These are phyloP conservation scores for Delphinus delphis DNA, from an alignment of 2,113 vertebrate genomes.

Conservation along the genomic window DNA sequence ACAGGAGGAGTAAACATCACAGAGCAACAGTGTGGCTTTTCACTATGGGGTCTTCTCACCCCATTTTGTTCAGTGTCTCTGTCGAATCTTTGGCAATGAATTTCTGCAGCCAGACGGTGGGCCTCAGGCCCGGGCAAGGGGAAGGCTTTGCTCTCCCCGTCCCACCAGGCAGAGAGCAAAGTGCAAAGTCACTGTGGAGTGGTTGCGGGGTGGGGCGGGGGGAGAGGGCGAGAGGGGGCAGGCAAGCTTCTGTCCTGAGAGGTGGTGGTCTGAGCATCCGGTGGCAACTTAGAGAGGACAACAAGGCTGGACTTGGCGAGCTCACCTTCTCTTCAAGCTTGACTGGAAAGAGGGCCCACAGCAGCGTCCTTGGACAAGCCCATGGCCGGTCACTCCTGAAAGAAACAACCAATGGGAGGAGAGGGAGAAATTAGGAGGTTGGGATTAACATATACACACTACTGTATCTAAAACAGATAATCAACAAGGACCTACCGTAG, in stretches of 20 bases:
- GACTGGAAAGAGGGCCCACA: neutral
- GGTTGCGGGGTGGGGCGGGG: neutral
- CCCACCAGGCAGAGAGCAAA: conserved; percentile 16
- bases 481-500: neutral
- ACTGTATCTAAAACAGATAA: neutral
- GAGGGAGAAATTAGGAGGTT: neutral
- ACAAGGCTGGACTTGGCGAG: neutral
- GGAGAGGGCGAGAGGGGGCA: neutral
- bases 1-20: neutral
- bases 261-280: neutral
- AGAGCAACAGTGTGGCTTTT: neutral
- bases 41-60: neutral
- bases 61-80: neutral
- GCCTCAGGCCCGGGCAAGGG: neutral
- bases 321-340: neutral
- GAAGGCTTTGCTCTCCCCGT: neutral
- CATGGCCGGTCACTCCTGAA: conserved; percentile 63
- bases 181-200: neutral
- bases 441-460: neutral
- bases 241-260: neutral
- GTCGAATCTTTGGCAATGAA: conserved; percentile 65
- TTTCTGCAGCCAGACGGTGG: neutral
- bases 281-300: neutral
- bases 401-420: neutral
- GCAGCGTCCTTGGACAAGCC: neutral